Conservation (phyloP, 2,797 vertebrate species). For the Oceanodroma leucorhoa region DNA sequence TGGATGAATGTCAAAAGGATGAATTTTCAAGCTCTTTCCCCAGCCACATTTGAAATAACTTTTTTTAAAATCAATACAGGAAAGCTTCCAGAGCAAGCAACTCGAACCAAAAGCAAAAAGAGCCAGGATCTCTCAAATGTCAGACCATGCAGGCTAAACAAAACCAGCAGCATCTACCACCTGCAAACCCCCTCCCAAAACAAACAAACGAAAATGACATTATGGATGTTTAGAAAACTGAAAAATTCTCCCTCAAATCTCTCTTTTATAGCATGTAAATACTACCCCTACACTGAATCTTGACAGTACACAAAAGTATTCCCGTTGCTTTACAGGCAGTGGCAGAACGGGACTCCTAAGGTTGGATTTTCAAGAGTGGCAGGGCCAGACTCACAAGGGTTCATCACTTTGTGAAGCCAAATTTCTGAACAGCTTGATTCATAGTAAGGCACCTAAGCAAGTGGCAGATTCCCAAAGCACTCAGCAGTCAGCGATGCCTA, state of each 20-base stretch:
- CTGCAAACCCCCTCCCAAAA: background rate
- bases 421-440: background rate
- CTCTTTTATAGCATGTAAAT: background rate
- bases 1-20: background rate
- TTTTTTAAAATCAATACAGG: background rate
- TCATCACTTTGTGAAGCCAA: background rate
- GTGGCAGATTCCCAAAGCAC: background rate
- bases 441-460: background rate
- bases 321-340: background rate
- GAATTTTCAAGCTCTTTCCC: conserved; percentile 15
- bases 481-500: background rate
- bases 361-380: background rate
- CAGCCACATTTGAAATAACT: background rate
- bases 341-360: background rate
- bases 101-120: background rate
- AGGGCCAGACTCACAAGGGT: background rate
- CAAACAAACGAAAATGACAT: background rate
- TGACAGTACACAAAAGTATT: background rate
- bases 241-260: background rate
- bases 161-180: conserved; percentile 12
- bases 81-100: conserved; percentile 22
- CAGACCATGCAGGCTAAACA: conserved; percentile 15
- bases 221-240: background rate
- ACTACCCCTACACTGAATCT: background rate
- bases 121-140: conserved; percentile 25